A percentile compares a stretch with the other conserved stretches of the same genome.
Conservation (phyloP, 2,113 vertebrate species). For the Poecilia latipinna region DNA sequence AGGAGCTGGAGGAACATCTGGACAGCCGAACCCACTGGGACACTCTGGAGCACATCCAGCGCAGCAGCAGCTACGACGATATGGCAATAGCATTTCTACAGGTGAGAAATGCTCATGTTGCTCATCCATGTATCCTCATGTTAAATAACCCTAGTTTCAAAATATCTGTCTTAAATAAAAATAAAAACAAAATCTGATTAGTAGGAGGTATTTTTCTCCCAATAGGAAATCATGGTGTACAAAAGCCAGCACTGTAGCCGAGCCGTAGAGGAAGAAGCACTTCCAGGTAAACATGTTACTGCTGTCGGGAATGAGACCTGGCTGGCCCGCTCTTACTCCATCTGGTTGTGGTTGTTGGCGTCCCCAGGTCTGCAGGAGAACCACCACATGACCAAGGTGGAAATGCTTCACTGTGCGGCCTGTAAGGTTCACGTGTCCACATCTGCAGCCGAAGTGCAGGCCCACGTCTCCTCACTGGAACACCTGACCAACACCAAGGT, state of each 20-base stretch:
- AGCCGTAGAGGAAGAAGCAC: conserved; percentile 45
- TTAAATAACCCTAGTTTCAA: not conserved
- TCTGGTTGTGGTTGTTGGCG: not conserved
- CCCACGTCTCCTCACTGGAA: conserved; percentile 63
- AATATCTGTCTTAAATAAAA: not conserved
- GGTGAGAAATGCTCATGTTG: no score
- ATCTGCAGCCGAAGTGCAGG: conserved; percentile 53
- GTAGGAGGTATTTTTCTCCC: not conserved
- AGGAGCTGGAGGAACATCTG: conserved; percentile 68
- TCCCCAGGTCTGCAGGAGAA: conserved; percentile 65
- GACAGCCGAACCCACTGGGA: conserved; percentile 70
- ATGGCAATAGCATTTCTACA: conserved; percentile 69
- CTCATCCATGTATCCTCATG: accelerated
- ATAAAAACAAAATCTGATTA: not conserved
- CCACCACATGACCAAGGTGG: conserved; percentile 74
- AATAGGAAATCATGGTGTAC: conserved; percentile 65
- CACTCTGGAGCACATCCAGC: conserved; percentile 70
- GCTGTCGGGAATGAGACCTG: not conserved
- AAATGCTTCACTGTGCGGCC: conserved; percentile 69
- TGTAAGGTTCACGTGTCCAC: conserved; percentile 58
- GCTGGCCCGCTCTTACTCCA: not conserved
- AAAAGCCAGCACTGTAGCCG: conserved; percentile 54
- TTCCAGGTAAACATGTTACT: conserved; percentile 48
- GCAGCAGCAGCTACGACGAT: conserved; percentile 67
- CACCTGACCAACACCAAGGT: conserved; percentile 65